phyloP scores from a whole-genome alignment of 2,888 invertebrate species.

The Nephrotoma appendiculata region DNA sequence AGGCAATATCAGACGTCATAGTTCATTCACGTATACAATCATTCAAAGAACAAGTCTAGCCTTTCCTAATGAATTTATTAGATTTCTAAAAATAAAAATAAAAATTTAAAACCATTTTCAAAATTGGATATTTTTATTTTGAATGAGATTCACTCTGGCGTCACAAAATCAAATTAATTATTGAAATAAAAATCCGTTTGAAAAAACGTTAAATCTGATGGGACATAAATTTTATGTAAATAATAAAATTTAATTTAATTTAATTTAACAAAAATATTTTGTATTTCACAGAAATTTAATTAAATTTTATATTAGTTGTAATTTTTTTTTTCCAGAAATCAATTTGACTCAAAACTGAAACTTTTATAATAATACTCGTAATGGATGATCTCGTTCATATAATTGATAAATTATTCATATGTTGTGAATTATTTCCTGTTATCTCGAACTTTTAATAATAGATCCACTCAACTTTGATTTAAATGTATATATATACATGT shows the following conservation, averaged over 20 bases:
- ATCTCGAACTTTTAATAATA: neutral
- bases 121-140: neutral
- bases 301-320: neutral
- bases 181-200: neutral
- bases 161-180: neutral
- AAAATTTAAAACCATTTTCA: no score
- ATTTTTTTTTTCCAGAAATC: neutral
- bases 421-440: neutral
- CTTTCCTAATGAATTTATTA: no score
- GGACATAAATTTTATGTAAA: neutral
- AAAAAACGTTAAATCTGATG: neutral
- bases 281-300: no score
- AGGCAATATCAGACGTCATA: no score
- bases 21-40: no score
- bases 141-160: neutral
- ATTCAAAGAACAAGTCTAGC: no score
- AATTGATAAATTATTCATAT: neutral
- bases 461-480: neutral
- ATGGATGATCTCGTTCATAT: neutral
- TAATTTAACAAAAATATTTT: neutral
- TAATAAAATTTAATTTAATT: neutral
- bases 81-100: no score
- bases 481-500: neutral
- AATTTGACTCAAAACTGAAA: neutral
- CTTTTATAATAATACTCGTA: no score